Percentiles rank a stretch among this genome's conserved stretches.
These are phyloP conservation scores for Archivesica marissinica DNA, from an alignment of 1,140 invertebrate genomes.

Conservation along the genomic window DNA sequence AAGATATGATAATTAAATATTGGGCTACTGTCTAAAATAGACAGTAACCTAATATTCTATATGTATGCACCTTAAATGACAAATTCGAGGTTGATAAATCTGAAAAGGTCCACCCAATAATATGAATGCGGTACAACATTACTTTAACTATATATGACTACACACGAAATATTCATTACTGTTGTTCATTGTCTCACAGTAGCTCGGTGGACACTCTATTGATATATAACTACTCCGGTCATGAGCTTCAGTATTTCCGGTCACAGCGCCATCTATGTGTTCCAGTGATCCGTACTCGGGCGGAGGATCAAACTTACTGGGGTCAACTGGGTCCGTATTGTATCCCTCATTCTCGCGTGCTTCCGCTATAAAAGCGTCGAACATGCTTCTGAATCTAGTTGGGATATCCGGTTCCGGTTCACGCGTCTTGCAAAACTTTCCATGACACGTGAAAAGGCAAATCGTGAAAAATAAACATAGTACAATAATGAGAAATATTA, in stretches of 20 bases:
- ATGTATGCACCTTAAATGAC: no score
- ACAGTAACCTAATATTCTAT: no score
- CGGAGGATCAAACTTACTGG: constrained; percentile 20
- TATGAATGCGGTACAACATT: no score
- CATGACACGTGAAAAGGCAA: background rate
- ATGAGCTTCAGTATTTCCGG: background rate
- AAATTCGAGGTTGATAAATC: no score
- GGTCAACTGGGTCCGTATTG: background rate
- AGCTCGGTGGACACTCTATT: background rate
- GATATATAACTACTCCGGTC: constrained; percentile 5
- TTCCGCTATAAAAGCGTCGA: background rate
- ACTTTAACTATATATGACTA: constrained; percentile 8
- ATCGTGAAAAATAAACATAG: background rate
- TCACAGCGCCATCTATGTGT: background rate
- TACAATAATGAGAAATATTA: background rate
- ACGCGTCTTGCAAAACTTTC: background rate
- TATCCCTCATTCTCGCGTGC: background rate
- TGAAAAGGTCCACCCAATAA: no score
- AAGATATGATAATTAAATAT: no score
- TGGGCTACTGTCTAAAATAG: no score
- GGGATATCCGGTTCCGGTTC: constrained; percentile 1
- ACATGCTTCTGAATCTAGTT: background rate
- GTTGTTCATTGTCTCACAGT: constrained; percentile 21
- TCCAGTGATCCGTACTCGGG: constrained; percentile 9
- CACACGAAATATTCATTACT: constrained; percentile 6